Evolutionary conservation across 1,140 invertebrate genomes (phyloP), one percentile per base, ranked within the genome.

Genomic region (Micrasema minimum): DNA sequence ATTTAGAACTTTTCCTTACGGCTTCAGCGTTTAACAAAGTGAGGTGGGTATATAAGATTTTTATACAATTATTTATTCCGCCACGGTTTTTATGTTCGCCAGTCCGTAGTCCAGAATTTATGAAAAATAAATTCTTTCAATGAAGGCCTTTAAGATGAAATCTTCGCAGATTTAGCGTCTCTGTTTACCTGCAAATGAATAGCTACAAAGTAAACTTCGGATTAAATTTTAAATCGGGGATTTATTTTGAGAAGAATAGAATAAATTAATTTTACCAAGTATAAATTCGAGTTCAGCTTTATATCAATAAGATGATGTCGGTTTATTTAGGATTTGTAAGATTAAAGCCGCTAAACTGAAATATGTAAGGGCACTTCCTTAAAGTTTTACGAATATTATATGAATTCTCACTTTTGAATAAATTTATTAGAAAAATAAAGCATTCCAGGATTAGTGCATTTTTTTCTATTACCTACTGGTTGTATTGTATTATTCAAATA

Each of bases 111-210:
- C 37, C 35, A 59, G 37, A 59, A 43, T 59, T 59, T 59, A 16
- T 59, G 55, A 59, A 59, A n/a, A 38, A 43, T 22, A 59, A 59
- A 59, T 59, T 59, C 37, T 35, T 59, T 43, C 18, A 22, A 59
- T 59, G 18, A 41, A 59, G 22, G 55, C 55, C 38, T 59, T 59
- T 38, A 59, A 18, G 35, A 59, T 43, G 20, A 43, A 59, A 59
- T 59, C 35, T 59, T 59, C 16, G 18, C 55, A 59, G 55, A 59
- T 59, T 22, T 20, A 20, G 55, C 2, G 37, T 10, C 55, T 41
- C 35, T 59, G 55, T 59, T 59, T 59, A 43, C 37, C 55, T 59
- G 9, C 4, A 22, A 59, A 41, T 59, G 5, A 59, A 43, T 59
- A 59, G 35, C 55, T 38, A 59, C 55, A 59, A 22, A 59, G 14